A percentile compares a stretch with the other conserved stretches of the same genome.
These are phyloP conservation scores for Eretmocerus hayati DNA, from an alignment of 2,888 invertebrate species.

Conservation along the genomic window DNA sequence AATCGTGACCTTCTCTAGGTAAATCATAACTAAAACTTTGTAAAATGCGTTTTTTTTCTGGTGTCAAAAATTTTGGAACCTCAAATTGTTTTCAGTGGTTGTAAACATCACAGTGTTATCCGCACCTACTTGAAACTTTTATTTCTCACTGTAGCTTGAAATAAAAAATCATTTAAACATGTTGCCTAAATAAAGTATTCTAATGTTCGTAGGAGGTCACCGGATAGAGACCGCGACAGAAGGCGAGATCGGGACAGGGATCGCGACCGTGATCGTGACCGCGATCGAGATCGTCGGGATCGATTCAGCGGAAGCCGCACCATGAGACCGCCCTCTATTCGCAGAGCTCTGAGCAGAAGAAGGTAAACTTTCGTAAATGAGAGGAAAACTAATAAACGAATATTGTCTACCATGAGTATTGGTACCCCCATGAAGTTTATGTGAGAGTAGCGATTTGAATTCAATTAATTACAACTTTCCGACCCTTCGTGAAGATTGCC, in stretches of 20 bases:
- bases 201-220: slow-evolving; percentile 25
- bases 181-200: no score
- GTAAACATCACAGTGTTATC: no score
- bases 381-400: no score
- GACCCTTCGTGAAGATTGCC: no score
- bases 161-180: no score
- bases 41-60: not conserved
- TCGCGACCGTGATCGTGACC: slow-evolving; percentile 27
- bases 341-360: slow-evolving; percentile 41
- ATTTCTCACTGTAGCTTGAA: no score
- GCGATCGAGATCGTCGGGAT: slow-evolving; percentile 47
- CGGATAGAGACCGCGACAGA: slow-evolving; percentile 36
- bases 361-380: slow-evolving; percentile 36
- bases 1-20: slow-evolving; percentile 8
- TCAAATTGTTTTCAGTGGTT: no score
- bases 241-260: slow-evolving; percentile 48
- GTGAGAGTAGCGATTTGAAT: no score
- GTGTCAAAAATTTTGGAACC: not conserved
- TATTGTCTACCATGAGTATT: no score
- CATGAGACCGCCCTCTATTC: slow-evolving; percentile 44
- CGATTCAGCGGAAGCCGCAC: slow-evolving; percentile 41
- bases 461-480: no score
- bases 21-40: slow-evolving; percentile 5
- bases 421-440: no score
- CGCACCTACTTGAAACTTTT: no score